phyloP scores from a whole-genome alignment of 92 coral and sea anemone species.

The Epizoanthus stellaris region DNA sequence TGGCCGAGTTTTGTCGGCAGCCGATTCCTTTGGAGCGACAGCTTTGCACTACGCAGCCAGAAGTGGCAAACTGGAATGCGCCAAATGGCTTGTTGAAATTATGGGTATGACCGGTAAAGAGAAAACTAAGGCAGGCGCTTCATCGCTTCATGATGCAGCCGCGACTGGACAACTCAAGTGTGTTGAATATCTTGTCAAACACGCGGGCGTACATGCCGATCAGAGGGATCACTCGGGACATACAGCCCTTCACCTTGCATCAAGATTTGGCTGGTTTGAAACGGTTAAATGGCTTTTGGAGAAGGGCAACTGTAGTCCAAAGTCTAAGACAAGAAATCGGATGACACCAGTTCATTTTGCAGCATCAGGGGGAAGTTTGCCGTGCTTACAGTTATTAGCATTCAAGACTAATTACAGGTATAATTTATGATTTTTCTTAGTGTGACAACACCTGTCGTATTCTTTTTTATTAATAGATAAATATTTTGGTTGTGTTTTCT shows the following conservation, averaged over 20 bases:
- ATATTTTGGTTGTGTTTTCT: background rate
- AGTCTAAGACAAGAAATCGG: conserved; percentile 70
- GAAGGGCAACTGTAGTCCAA: conserved; percentile 62
- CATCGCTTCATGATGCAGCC: conserved; percentile 84
- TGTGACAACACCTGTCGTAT: background rate
- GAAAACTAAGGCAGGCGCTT: conserved; percentile 76
- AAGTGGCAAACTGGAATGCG: conserved; percentile 78
- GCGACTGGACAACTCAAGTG: conserved; percentile 79
- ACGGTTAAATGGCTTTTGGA: conserved; percentile 81
- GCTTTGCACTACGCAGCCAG: conserved; percentile 84
- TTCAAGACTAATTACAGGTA: conserved; percentile 69
- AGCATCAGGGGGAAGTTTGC: conserved; percentile 78
- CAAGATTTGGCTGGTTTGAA: conserved; percentile 77
- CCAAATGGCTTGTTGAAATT: conserved; percentile 77
- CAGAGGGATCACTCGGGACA: conserved; percentile 80
- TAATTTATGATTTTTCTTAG: background rate
- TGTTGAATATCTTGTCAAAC: conserved; percentile 73
- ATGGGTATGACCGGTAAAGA: conserved; percentile 70
- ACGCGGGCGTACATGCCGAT: conserved; percentile 60
- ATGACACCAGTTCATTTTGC: conserved; percentile 89
- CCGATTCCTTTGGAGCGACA: conserved; percentile 82
- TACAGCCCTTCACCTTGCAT: conserved; percentile 81
- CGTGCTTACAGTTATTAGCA: conserved; percentile 69
- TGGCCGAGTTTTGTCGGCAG: conserved; percentile 67
- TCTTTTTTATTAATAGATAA: background rate